Conservation (phyloP, 2,888 invertebrate species). For the Anaspis maculata region DNA sequence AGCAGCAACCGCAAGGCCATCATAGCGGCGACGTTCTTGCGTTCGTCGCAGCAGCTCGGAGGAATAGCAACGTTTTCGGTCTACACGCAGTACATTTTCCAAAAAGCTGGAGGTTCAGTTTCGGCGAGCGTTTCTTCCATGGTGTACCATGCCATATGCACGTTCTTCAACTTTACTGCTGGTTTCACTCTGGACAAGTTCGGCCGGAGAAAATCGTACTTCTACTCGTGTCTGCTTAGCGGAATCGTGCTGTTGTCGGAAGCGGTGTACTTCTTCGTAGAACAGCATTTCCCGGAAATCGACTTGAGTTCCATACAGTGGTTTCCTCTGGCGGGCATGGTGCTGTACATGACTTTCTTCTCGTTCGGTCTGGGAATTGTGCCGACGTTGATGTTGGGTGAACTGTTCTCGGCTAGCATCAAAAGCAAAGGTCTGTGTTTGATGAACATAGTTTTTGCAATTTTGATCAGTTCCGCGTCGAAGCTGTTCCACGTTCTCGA, state of each 20-base stretch:
- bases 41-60: conserved; percentile 29
- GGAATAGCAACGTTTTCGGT: conserved; percentile 28
- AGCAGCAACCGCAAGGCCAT: conserved; percentile 28
- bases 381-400: conserved; percentile 23
- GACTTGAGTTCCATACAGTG: conserved; percentile 19
- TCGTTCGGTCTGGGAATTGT: conserved; percentile 23
- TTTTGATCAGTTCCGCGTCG: conserved; percentile 23
- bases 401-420: conserved; percentile 28
- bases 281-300: conserved; percentile 20
- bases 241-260: conserved; percentile 8
- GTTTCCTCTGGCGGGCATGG: conserved; percentile 24
- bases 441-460: conserved; percentile 26
- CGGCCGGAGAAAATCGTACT: conserved; percentile 25
- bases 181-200: conserved; percentile 22
- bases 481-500: conserved; percentile 31
- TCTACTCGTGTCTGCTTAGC: conserved; percentile 21
- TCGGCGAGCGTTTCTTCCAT: conserved; percentile 7
- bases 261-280: conserved; percentile 29
- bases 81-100: conserved; percentile 25
- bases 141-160: conserved; percentile 11
- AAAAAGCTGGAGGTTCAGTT: conserved; percentile 10
- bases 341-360: conserved; percentile 19
- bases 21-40: conserved; percentile 20
- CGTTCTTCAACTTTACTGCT: conserved; percentile 15
- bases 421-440: conserved; percentile 30